Percentiles rank a stretch among this genome's conserved stretches.
These are phyloP conservation scores for Rugalucina vietnamica DNA, from an alignment of 2,888 invertebrate species.

Conservation along the genomic window DNA sequence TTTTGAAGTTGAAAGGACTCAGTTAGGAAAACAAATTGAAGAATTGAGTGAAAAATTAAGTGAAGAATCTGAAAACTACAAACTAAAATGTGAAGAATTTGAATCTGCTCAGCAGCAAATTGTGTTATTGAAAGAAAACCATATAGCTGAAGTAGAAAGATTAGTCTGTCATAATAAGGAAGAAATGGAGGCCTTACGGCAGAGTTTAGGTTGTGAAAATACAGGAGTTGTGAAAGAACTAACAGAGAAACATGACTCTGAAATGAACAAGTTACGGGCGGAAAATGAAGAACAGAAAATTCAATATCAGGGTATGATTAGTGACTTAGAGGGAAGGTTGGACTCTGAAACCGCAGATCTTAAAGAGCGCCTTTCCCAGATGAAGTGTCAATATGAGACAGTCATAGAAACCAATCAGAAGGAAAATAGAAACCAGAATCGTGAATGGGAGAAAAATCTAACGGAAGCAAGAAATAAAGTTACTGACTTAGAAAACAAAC, in stretches of 20 bases:
- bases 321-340: conserved; percentile 51
- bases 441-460: conserved; percentile 22
- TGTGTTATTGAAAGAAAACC: conserved; percentile 40
- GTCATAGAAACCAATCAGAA: conserved; percentile 54
- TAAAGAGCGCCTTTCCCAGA: conserved; percentile 51
- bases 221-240: conserved; percentile 15
- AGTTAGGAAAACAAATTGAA: conserved; percentile 12
- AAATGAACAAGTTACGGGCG: conserved; percentile 15
- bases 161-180: conserved; percentile 31
- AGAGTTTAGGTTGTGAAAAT: not conserved
- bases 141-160: conserved; percentile 48
- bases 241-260: conserved; percentile 28
- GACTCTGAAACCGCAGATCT: conserved; percentile 44
- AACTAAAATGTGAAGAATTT: conserved; percentile 3
- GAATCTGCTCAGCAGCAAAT: conserved; percentile 28
- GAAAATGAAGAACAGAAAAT: conserved; percentile 48
- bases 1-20: conserved; percentile 22
- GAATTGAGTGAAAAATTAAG: conserved; percentile 1
- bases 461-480: not conserved
- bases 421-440: conserved; percentile 29
- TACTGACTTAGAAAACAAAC: not conserved
- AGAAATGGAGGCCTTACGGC: conserved; percentile 13
- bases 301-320: conserved; percentile 50
- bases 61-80: conserved; percentile 17
- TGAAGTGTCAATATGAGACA: conserved; percentile 63